A percentile compares a stretch with the other conserved stretches of the same genome.
Evolutionary conservation across 2,113 vertebrate species (phyloP).

Genomic region (Orientallactaga bullata): DNA sequence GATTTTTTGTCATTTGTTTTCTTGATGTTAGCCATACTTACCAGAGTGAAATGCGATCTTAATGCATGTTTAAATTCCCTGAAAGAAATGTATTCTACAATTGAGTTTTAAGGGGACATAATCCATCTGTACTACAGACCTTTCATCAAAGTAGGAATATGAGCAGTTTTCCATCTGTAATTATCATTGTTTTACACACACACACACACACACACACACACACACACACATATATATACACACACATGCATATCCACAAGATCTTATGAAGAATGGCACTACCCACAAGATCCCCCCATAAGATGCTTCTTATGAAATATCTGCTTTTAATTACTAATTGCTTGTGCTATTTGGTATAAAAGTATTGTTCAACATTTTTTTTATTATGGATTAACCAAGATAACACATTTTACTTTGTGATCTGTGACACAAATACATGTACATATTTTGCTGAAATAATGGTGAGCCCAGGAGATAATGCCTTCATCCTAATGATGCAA

Average conservation of each 20-base stretch:
- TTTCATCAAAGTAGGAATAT: background rate
- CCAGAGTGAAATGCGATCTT: background rate
- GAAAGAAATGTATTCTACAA: background rate
- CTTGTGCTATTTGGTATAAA: background rate
- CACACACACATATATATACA: no score
- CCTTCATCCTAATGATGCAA: background rate
- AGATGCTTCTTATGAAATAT: conserved; percentile 7
- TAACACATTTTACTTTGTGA: background rate
- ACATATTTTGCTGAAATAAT: background rate
- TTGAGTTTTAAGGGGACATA: background rate
- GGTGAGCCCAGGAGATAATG: background rate
- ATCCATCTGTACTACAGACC: background rate
- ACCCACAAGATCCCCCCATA: background rate
- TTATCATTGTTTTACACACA: background rate
- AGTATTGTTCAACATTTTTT: conserved; percentile 49
- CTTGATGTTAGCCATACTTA: background rate
- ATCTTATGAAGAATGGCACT: no score
- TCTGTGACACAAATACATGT: background rate
- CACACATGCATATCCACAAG: no score
- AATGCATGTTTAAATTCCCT: background rate
- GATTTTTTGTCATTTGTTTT: background rate
- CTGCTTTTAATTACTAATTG: background rate
- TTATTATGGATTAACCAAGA: background rate
- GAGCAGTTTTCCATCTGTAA: background rate
- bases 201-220: no score